phyloP scores from a whole-genome alignment of 2,797 vertebrate genomes.

The Eulemur rubriventer region DNA sequence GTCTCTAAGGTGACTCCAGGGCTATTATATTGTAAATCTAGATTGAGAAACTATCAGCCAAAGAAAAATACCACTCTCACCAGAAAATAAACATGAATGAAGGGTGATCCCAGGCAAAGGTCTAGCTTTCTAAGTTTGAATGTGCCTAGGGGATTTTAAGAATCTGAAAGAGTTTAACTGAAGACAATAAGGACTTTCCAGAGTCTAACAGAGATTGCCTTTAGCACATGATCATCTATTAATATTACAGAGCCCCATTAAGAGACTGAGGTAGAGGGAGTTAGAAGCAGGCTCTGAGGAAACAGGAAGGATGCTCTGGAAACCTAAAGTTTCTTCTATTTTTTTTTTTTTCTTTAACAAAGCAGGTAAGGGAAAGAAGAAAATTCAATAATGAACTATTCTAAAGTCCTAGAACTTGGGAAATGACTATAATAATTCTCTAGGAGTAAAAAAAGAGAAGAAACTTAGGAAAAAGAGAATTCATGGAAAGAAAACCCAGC shows the following conservation, averaged over 20 bases:
- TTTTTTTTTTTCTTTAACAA: not conserved
- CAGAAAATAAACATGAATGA: slow-evolving; percentile 64
- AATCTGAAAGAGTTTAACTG: slow-evolving; percentile 42
- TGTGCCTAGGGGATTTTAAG: not conserved
- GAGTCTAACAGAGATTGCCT: slow-evolving; percentile 17
- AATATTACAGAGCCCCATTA: not conserved
- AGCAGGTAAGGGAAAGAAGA: slow-evolving; percentile 21
- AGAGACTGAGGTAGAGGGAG: not conserved
- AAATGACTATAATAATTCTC: not conserved
- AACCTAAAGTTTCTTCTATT: not conserved
- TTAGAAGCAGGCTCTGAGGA: not conserved
- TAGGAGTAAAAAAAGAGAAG: not conserved
- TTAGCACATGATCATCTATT: slow-evolving; percentile 46
- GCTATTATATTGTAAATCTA: slow-evolving; percentile 28
- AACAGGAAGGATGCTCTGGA: not conserved
- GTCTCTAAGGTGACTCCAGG: slow-evolving; percentile 30
- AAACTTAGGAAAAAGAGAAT: not conserved
- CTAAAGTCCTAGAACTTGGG: not conserved
- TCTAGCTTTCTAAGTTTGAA: slow-evolving; percentile 57
- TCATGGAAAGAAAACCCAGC: not conserved
- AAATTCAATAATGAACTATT: not conserved
- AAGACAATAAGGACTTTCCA: slow-evolving; percentile 34
- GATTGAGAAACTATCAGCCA: slow-evolving; percentile 58
- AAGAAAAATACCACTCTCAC: slow-evolving; percentile 51
- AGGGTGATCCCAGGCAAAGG: slow-evolving; percentile 19